Base-by-base conservation (phyloP, 2,888 invertebrate genomes). In the Chloromyia formosa region DNA sequence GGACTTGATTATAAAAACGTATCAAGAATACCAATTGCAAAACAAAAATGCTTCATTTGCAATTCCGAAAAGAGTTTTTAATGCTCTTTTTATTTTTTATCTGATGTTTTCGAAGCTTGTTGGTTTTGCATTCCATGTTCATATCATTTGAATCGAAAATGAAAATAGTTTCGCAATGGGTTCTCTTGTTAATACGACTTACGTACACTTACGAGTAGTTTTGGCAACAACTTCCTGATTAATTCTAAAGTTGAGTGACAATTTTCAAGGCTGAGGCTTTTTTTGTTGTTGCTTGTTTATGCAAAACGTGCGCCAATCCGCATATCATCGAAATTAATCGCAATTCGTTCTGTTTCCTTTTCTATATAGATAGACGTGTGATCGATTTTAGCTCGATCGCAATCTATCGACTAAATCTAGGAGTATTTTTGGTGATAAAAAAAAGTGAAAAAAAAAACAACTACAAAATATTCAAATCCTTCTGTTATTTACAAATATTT, bases 161-260 rank as follows among this genome's bases (percentile, higher is more conserved):
- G 62, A 66, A 49, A 66, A 53, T 49, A 49, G 45, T 66, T 53
- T 66, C n/a, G 22, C 10, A 10, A 22, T 20, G 62, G 61, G 27
- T n/a, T 4, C 22, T 61, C 10, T 62, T 40, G 35, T 14, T n/a
- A 16, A 40, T 45, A 40, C 14, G n/a, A 49, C 16, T 20, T 16
- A 10, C n/a, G 20, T 42, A n/a, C 23, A 53, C n/a, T 14, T 49
- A 42, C 14, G 18, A n/a, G 23, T 16, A 49, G 49, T 49, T 66
- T 49, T 35, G 22, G 66, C 20, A 66, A 53, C 23, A 16, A 66
- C 66, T 66, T 66, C 66, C 66, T 66, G 66, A 49, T 49, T 49
- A 66, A 66, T 66, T 45, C 23, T 12, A 49, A 66, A 66, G 66
- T 66, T 66, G 66, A 66, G n/a, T 66, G 66, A 66, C 66, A 22